phyloP scores from a whole-genome alignment of 2,797 vertebrate species.

The Clamator glandarius region DNA sequence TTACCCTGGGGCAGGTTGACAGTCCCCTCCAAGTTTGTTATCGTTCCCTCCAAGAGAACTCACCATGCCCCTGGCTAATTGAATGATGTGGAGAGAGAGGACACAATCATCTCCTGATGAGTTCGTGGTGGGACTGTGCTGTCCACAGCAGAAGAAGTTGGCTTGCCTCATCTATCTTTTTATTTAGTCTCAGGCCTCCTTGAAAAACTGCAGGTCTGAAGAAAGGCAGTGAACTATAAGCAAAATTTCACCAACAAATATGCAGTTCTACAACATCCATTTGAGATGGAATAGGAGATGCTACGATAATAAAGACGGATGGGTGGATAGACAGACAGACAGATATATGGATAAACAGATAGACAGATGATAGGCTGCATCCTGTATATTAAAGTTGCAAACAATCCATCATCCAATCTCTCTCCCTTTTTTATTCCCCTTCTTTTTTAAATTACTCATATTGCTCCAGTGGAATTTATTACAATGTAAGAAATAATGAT shows the following conservation, averaged over 20 bases:
- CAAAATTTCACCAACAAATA: neutral
- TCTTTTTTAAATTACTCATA: neutral
- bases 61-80: neutral
- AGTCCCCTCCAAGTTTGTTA: rapidly evolving
- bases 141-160: neutral
- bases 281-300: neutral
- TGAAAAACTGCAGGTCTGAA: neutral
- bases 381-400: constrained; percentile 13
- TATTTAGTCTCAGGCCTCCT: neutral
- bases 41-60: neutral
- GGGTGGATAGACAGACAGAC: constrained; percentile 18
- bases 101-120: neutral
- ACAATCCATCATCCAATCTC: neutral
- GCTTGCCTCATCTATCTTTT: neutral
- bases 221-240: neutral
- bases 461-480: constrained; percentile 37
- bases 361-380: constrained; percentile 6
- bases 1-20: neutral
- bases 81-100: rapidly evolving
- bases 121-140: neutral
- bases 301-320: constrained; percentile 23
- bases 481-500: constrained; percentile 2
- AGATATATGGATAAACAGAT: constrained; percentile 16
- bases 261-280: neutral
- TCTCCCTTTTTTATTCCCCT: neutral